These are phyloP conservation scores for Tetrao urogallus DNA, from an alignment of 2,113 vertebrate species.

Conservation along the genomic window DNA sequence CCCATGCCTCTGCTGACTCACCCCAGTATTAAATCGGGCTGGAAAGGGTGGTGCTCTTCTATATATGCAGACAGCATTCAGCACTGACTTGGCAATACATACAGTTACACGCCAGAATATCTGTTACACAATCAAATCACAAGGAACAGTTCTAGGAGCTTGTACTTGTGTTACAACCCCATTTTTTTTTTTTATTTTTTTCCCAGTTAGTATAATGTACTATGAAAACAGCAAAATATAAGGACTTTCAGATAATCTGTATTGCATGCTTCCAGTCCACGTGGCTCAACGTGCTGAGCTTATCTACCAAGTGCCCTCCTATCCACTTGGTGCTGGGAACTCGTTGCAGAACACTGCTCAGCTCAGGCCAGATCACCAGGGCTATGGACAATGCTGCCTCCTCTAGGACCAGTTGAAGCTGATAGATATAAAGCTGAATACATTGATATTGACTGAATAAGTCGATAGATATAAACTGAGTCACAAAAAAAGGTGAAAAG, in stretches of 20 bases:
- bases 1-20: neutral
- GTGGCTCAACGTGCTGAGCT: neutral
- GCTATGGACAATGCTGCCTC: neutral
- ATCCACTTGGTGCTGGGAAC: neutral
- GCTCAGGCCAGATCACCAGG: neutral
- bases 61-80: accelerated
- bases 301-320: neutral
- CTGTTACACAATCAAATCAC: neutral
- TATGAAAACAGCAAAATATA: neutral
- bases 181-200: neutral
- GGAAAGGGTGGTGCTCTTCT: neutral
- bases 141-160: neutral
- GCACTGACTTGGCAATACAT: accelerated
- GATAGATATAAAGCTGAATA: accelerated
- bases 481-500: neutral
- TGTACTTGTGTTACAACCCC: accelerated
- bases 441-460: neutral
- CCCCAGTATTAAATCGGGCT: neutral
- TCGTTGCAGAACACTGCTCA: neutral
- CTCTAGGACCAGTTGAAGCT: neutral
- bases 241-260: neutral
- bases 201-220: accelerated
- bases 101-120: neutral
- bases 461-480: neutral
- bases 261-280: neutral